These are phyloP conservation scores for Amblyjoppa fuscipennis DNA, from an alignment of 2,888 invertebrate species.

Conservation along the genomic window DNA sequence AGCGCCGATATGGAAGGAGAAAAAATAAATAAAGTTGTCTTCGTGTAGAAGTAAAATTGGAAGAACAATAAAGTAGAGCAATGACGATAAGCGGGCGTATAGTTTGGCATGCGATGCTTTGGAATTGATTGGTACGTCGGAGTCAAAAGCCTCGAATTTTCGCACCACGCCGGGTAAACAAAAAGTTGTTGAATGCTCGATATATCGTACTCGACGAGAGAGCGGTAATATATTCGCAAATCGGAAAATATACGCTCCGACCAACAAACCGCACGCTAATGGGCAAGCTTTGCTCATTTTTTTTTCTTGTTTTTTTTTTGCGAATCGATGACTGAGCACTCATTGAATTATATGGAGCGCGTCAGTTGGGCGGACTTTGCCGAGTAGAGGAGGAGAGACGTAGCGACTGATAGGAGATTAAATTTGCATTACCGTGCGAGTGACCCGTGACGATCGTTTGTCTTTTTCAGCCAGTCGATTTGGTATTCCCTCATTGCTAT, in stretches of 20 bases:
- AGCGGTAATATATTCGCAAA: conserved; percentile 13
- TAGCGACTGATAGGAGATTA: background rate
- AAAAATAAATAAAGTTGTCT: no score
- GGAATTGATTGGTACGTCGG: background rate
- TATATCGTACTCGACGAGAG: background rate
- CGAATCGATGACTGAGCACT: conserved; percentile 40
- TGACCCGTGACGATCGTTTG: background rate
- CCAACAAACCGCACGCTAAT: conserved; percentile 16
- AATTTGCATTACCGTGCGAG: conserved; percentile 19
- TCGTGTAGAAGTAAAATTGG: no score
- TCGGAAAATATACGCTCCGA: conserved; percentile 2
- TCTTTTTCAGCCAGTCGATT: background rate
- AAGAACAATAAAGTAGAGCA: background rate
- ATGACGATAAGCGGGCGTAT: background rate
- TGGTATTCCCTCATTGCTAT: background rate
- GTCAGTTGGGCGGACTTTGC: conserved; percentile 14
- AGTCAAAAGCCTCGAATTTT: background rate
- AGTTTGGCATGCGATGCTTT: no score
- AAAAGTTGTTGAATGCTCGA: background rate
- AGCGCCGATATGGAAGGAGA: no score
- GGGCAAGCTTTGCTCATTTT: conserved; percentile 8
- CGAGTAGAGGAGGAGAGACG: background rate
- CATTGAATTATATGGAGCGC: conserved; percentile 42
- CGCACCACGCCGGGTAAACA: background rate
- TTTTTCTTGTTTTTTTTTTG: background rate